Percentiles rank a stretch among this genome's conserved stretches.
Evolutionary conservation across 2,797 vertebrate species (phyloP).

Genomic region (Hephaestus fuliginosus): DNA sequence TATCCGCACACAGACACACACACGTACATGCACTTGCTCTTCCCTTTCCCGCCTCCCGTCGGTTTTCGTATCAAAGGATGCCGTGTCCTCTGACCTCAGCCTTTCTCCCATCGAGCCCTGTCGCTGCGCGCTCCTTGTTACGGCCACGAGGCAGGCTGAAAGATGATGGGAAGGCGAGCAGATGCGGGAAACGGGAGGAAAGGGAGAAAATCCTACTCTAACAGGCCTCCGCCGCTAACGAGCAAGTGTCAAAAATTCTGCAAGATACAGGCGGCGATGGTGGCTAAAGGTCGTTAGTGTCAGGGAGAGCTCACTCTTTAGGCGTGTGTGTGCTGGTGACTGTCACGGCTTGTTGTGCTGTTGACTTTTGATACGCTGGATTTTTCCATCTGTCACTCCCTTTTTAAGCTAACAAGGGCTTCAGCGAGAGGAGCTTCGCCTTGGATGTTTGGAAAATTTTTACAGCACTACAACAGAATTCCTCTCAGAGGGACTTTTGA

Average conservation of each 20-base stretch:
- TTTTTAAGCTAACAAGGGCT: constrained; percentile 66
- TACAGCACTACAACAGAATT: constrained; percentile 28
- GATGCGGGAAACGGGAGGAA: constrained; percentile 28
- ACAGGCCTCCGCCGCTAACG: constrained; percentile 72
- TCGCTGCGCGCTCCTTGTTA: constrained; percentile 59
- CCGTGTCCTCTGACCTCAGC: constrained; percentile 57
- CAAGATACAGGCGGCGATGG: constrained; percentile 37
- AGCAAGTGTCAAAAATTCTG: constrained; percentile 73
- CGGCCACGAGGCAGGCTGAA: constrained; percentile 22
- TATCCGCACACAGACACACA: constrained; percentile 2
- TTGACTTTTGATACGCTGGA: constrained; percentile 63
- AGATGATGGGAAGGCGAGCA: constrained; percentile 39
- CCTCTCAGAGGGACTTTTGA: constrained; percentile 38
- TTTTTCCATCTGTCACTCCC: constrained; percentile 60
- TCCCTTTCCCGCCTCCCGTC: constrained; percentile 22
- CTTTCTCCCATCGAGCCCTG: constrained; percentile 35
- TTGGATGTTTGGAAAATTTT: constrained; percentile 35
- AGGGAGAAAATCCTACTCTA: constrained; percentile 39
- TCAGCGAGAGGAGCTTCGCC: constrained; percentile 29
- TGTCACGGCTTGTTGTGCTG: constrained; percentile 53
- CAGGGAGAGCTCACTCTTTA: constrained; percentile 36
- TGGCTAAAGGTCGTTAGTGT: constrained; percentile 73
- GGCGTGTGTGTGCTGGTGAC: constrained; percentile 14
- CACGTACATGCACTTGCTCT: not conserved
- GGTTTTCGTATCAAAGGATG: constrained; percentile 48